Evolutionary conservation across 2,113 vertebrate genomes (phyloP), one percentile per base, ranked within the genome.

Genomic region (Semnornis frantzii): DNA sequence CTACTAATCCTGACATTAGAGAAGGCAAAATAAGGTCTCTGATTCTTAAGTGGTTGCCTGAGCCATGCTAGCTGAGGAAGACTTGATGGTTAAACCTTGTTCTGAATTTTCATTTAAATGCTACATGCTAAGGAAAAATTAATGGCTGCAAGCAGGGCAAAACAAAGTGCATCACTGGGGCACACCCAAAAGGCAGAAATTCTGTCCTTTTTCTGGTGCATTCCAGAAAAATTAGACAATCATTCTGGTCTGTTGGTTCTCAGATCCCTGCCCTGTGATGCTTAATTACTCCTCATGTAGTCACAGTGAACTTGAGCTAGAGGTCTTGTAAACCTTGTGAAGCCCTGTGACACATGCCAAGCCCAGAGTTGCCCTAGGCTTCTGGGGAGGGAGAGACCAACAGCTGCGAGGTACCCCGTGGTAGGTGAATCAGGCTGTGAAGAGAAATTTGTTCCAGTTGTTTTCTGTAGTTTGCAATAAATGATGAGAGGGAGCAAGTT

Each of bases 361-460:
- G 31, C 3, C 28, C n/a, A 66, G 34, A 34, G 13, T 9, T 68
- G 42, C 24, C 66, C 30, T 30, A n/a, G 37, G 4, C 17, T 13
- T 3, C 48, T 18, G 27, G 15, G 24, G 15, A 28, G 3, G 42
- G 28, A 60, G 39, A 76, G 10, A 39, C 14, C 2, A 3, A 28
- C 39, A 58, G 13, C 16, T 50, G 39, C 33, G 34, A 20, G 20
- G 11, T 25, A 64, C 4, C 12, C 24, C 3, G 2, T 2, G 0
- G 17, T n/a, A 24, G 11, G 30, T 31, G 17, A 34, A 21, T 81
- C 30, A 57, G 18, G 16, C 7, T n/a, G 17, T n/a, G 31, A 20
- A 54, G 58, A 66, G 52, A 37, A 54, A 77, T 15, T 37, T 71
- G 15, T 12, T 75, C 54, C 59, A 48, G 11, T 30, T 21, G n/a